Percentiles rank a stretch among this genome's conserved stretches.
phyloP scores from a whole-genome alignment of 2,888 invertebrate genomes.

The Salticus scenicus region DNA sequence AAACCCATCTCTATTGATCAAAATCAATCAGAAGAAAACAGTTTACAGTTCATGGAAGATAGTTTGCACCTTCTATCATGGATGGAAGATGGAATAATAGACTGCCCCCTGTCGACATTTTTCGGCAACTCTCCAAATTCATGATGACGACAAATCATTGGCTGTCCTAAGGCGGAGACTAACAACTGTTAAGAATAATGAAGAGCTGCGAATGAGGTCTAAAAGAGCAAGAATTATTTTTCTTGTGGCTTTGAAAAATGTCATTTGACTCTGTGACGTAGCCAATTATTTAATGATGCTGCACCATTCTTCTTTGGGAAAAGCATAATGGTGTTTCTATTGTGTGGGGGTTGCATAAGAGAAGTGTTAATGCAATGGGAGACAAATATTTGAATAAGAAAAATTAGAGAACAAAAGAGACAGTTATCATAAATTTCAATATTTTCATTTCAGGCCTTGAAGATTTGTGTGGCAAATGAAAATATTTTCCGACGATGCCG shows the following conservation, averaged over 20 bases:
- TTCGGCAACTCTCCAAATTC: conserved; percentile 62
- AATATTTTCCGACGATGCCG: no score
- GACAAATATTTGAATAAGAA: background rate
- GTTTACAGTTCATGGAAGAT: no score
- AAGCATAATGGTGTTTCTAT: conserved; percentile 2
- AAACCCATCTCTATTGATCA: no score
- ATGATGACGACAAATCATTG: conserved; percentile 54
- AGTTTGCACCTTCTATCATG: no score
- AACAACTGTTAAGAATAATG: conserved; percentile 58
- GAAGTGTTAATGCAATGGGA: background rate
- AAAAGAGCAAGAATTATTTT: conserved; percentile 46
- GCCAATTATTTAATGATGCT: conserved; percentile 50
- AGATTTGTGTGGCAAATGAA: no score
- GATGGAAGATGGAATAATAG: conserved; percentile 23
- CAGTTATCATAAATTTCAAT: background rate
- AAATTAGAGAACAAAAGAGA: background rate
- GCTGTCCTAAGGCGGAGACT: conserved; percentile 31
- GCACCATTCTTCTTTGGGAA: background rate
- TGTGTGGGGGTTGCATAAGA: background rate
- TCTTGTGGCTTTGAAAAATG: conserved; percentile 22
- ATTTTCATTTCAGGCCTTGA: background rate
- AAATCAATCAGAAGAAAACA: no score
- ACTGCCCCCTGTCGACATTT: conserved; percentile 50
- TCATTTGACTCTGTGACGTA: conserved; percentile 37
- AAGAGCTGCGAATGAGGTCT: conserved; percentile 35